phyloP scores from a whole-genome alignment of 2,113 vertebrate species.

The Myrmecobius fasciatus region DNA sequence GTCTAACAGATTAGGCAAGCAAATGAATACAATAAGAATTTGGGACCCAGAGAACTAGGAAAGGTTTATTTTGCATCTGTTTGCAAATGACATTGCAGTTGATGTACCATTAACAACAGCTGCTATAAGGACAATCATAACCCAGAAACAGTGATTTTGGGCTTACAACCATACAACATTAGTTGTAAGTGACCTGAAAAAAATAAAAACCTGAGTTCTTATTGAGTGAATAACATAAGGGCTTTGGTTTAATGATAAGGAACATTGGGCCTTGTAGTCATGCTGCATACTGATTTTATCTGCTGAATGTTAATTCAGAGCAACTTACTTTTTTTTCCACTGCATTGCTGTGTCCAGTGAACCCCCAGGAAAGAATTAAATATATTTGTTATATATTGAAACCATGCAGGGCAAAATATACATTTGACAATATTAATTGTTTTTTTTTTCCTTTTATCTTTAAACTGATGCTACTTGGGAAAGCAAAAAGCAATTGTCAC shows the following conservation, averaged over 20 bases:
- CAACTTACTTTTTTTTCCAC: not conserved
- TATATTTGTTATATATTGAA: not conserved
- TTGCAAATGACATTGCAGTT: conserved; percentile 12
- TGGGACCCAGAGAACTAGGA: not conserved
- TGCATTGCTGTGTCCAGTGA: not conserved
- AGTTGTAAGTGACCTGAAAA: conserved; percentile 19
- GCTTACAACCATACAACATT: conserved; percentile 3
- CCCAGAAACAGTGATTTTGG: not conserved
- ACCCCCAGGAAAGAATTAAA: not conserved
- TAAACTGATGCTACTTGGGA: conserved; percentile 2
- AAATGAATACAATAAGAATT: not conserved
- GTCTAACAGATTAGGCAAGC: not conserved
- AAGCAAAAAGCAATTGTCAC: not conserved
- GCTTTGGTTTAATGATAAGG: conserved; percentile 32
- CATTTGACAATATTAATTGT: not conserved
- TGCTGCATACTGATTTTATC: not conserved
- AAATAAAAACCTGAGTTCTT: not conserved
- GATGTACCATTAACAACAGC: not conserved
- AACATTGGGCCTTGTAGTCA: conserved; percentile 24
- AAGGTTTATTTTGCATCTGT: conserved; percentile 28
- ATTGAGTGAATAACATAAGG: conserved; percentile 27
- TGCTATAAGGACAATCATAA: conserved; percentile 8
- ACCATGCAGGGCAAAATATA: conserved; percentile 16
- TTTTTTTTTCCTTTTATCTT: conserved; percentile 28
- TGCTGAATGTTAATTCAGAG: not conserved